Percentiles rank a stretch among this genome's conserved stretches.
Conservation (phyloP, 2,113 vertebrate genomes). For the Candoia aspera region DNA sequence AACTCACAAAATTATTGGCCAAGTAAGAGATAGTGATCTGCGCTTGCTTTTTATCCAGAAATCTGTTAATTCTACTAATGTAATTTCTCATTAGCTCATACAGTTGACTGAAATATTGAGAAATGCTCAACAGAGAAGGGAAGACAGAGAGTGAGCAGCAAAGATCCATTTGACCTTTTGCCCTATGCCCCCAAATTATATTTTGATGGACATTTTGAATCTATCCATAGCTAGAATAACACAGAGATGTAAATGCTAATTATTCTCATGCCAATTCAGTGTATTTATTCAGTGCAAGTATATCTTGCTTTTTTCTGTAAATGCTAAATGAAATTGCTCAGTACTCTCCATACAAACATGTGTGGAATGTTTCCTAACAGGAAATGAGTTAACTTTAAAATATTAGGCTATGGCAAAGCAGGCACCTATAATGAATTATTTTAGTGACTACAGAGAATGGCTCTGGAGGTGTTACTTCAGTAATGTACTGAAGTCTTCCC, state of each 20-base stretch:
- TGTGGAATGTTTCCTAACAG: not conserved
- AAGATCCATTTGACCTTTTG: not conserved
- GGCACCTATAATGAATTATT: not conserved
- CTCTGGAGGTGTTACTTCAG: conserved; percentile 13
- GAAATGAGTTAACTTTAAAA: not conserved
- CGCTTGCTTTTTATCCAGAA: conserved; percentile 59
- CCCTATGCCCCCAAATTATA: not conserved
- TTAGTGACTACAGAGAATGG: conserved; percentile 8
- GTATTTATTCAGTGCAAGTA: not conserved
- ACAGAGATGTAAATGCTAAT: not conserved
- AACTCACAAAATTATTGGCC: conserved; percentile 55
- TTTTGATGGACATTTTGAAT: conserved; percentile 31
- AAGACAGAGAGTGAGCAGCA: not conserved
- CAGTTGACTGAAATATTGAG: conserved; percentile 39
- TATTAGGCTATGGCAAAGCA: not conserved
- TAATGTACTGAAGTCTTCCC: conserved; percentile 13
- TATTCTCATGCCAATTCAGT: not conserved
- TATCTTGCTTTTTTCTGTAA: not conserved
- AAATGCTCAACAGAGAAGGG: conserved; percentile 4
- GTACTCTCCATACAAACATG: not conserved
- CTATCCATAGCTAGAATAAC: conserved; percentile 16
- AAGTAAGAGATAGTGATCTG: conserved; percentile 48
- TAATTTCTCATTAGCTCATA: conserved; percentile 47
- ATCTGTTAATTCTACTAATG: conserved; percentile 61
- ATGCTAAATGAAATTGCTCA: not conserved